Base-by-base conservation (phyloP, 2,888 invertebrate species). In the Drosophila falleni region DNA sequence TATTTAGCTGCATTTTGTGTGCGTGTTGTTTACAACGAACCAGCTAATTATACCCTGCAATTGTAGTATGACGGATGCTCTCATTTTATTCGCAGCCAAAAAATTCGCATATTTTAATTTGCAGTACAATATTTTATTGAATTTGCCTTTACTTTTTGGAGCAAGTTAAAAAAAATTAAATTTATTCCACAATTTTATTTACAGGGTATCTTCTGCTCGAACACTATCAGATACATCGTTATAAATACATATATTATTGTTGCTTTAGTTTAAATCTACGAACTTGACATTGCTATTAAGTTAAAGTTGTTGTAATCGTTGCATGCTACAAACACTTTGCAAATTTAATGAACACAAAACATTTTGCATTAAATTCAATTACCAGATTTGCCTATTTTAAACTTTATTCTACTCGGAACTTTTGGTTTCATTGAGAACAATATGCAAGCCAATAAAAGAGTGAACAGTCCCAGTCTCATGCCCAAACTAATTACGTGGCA, bases 281-380 rank as follows among this genome's bases (percentile, higher is more conserved):
- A 72, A 74, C 79, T 74, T 79, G 74, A 56, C 65, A 69, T 73
- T 83, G 58, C 29, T 46, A 74, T 63, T 60, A 41, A 46, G n/a
- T 15, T 58, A 50, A 56, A 66, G 51, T 59, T 69, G 37, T 53
- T 44, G 58, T n/a, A 6, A 31, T 11, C 33, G 26, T 81, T 65
- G 86, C 83, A 81, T 86, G 84, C 35, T 53, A n/a, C 15, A 19
- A 62, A 46, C 71, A 65, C 65, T 78, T 80, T 81, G 51, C 49
- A 75, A 84, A 83, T 53, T 72, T 68, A 75, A 83, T 83, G 73
- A 41, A 37, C 23, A n/a, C 19, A 62, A 41, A 54, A 50, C 49
- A 55, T 58, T 67, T 63, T 19, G 53, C 53, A 77, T 76, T 69
- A 64, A 78, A 75, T 74, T 81, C 66, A 83, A 80, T 70, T 63